Evolutionary conservation across 30 jellyfish, hydroid and myxozoan species (phyloP), one percentile per base, ranked within the genome.

Genomic region (Turritopsis rubra): DNA sequence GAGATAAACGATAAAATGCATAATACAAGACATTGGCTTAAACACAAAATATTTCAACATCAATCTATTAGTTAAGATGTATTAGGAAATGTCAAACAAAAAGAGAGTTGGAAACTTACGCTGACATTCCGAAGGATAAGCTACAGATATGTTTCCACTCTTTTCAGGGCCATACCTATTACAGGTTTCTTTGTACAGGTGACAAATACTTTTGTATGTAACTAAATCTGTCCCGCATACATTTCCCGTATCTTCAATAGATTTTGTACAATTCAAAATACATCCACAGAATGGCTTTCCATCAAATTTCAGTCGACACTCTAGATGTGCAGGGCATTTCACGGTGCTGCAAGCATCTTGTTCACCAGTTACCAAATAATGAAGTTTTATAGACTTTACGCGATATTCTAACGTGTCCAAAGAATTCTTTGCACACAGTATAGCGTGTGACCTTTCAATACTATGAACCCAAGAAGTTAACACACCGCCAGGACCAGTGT

Each of bases 221-320:
- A 74, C 72, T 8, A 74, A 74, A 23, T 74, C 82, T 7, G 82
- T 23, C 16, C 82, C 82, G 23, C 82, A 74, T 7, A 74, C 24
- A 66, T 7, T 7, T 66, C n/a, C n/a, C 20, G 30, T 72, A 30
- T 29, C 41, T 23, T 24, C 65, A 27, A 13, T 21, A 26, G 82
- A 21, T 74, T 18, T 18, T 20, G 52, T 26, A 74, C 82, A 74
- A 27, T 28, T 29, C 82, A 20, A 8, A 22, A 24, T 74, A n/a
- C 82, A 74, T 13, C 82, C 82, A 30, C 82, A 74, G 26, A 74
- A 24, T 16, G 82, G 73, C n/a, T 29, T 19, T 16, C n/a, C 26
- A 74, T 26, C 23, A 13, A 19, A 16, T 13, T 4, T 41, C 65
- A 74, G 24, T 19, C 23, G 82, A 30, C 82, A 74, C 41, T 74